Evolutionary conservation across 2,797 vertebrate species (phyloP), one percentile per base, ranked within the genome.

Genomic region (Macrochelys suwanniensis): DNA sequence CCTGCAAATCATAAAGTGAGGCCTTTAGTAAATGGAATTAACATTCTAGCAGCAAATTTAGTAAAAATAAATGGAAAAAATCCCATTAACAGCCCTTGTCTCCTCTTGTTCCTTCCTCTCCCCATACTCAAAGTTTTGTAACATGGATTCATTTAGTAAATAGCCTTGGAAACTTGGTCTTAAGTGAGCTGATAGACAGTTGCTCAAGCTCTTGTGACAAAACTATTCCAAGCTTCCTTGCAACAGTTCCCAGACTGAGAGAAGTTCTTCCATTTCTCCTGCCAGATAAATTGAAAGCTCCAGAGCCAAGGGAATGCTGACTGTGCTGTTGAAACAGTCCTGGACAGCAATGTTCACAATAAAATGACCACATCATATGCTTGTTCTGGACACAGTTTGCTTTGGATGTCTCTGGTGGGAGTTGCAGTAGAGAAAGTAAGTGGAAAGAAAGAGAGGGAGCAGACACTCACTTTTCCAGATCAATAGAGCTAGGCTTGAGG

Each of bases 201-300:
- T 76, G 90, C 82, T 83, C 86, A 90, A 49, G 57, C 49, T 95
- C 68, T 68, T 71, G 81, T 56, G 85, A 95, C 92, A 65, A 94
- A 94, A 79, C 12, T 4, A 45, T 90, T 94, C 93, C 87, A 89
- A 95, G 80, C 86, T 96, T 50, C 84, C 82, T 90, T 92, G 68
- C 42, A 94, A 95, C 87, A 95, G 21, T 94, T 97, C 92, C 92
- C 90, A 90, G 59, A 91, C 56, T 54, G 57, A 93, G 84, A 94
- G 87, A 89, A 78, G 49, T 77, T 97, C 95, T 96, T 96, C 85
- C 65, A 51, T 65, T 86, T 79, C 42, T 87, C 80, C 89, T 96
- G 95, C 92, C 89, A 88, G 84, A 82, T 47, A 82, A 80, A 16
- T 1, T 4, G 61, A 88, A 92, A 95, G 79, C 45, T 81, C 65